Percentiles rank a stretch among this genome's conserved stretches.
Evolutionary conservation across 2,888 invertebrate species (phyloP).

Genomic region (Lasioglossum leucozonium): DNA sequence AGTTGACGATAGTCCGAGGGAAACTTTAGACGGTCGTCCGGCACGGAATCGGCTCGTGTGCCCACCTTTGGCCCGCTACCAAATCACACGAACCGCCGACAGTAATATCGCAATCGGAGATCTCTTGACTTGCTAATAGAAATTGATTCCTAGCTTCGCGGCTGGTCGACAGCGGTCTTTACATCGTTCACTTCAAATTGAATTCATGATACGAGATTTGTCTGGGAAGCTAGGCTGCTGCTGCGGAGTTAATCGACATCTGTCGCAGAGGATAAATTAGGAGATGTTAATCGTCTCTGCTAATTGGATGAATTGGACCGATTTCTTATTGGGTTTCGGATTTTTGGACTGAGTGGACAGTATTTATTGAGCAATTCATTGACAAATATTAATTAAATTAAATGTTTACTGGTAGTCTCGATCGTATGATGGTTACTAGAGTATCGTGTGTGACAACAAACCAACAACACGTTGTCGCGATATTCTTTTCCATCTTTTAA

Average conservation of each 20-base stretch:
- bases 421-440: no score
- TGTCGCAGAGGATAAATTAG: neutral
- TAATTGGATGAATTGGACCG: neutral
- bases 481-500: no score
- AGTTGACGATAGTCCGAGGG: neutral
- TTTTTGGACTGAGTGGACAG: neutral
- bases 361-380: neutral
- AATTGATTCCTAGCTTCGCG: neutral
- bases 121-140: slow-evolving; percentile 7
- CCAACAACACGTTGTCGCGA: no score
- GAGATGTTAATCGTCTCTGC: neutral
- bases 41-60: neutral
- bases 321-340: neutral
- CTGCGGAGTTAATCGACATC: neutral
- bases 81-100: slow-evolving; percentile 6
- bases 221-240: neutral
- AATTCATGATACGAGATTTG: neutral
- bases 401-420: no score
- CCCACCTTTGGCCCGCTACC: slow-evolving; percentile 6
- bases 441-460: no score
- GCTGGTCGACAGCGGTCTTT: neutral
- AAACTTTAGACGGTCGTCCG: neutral
- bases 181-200: neutral
- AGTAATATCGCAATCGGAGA: neutral
- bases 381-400: neutral